Percentiles rank a stretch among this genome's conserved stretches.
Conservation (phyloP, 2,888 invertebrate genomes). For the Hydropsyche betteni region DNA sequence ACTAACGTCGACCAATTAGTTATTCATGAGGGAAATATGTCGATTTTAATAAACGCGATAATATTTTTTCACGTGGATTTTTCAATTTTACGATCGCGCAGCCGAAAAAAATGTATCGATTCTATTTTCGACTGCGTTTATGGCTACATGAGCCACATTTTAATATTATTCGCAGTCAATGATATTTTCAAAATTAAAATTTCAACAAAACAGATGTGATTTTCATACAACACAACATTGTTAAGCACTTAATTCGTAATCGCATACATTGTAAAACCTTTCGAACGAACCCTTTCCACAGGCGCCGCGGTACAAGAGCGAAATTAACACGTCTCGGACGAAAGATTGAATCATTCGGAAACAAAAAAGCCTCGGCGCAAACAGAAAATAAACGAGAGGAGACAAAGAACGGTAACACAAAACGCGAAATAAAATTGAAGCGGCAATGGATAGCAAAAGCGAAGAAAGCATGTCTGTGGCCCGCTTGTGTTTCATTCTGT, state of each 20-base stretch:
- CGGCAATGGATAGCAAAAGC: background rate
- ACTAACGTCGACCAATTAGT: constrained; percentile 21
- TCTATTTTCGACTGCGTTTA: background rate
- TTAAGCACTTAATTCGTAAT: no score
- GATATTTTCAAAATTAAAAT: no score
- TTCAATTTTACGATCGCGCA: constrained; percentile 1
- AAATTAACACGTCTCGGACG: constrained; percentile 13
- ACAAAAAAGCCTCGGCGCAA: background rate
- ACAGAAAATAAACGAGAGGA: background rate
- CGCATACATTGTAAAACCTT: no score
- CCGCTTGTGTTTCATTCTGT: constrained; percentile 5
- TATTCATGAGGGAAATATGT: constrained; percentile 23
- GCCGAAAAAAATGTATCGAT: background rate
- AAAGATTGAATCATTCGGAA: background rate
- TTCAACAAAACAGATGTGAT: no score
- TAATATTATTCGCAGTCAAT: no score
- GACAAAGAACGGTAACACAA: background rate
- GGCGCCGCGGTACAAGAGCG: background rate
- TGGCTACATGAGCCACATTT: no score
- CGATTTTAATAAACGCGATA: background rate
- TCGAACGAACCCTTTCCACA: no score
- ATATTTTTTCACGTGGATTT: background rate
- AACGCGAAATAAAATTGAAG: background rate
- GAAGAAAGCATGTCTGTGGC: constrained; percentile 17
- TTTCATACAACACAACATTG: no score